Evolutionary conservation across 2,888 invertebrate genomes (phyloP).

Genomic region (Xanthia togata): DNA sequence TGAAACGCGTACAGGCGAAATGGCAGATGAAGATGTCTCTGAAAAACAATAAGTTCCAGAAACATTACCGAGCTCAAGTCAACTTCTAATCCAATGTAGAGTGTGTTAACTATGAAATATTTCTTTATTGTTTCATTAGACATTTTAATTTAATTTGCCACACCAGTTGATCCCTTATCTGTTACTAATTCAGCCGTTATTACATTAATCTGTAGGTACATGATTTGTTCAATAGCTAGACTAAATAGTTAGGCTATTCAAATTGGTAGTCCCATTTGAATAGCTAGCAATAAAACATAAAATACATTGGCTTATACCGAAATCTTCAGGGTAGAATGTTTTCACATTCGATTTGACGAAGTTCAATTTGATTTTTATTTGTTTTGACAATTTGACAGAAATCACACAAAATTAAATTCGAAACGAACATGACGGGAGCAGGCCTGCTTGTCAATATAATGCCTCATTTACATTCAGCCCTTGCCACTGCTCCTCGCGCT

Average conservation of each 20-base stretch:
- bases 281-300: background rate
- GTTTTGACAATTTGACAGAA: background rate
- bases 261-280: background rate
- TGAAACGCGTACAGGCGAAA: constrained; percentile 95
- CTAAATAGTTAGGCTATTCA: background rate
- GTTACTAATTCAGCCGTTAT: background rate
- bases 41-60: constrained; percentile 95
- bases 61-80: constrained; percentile 95
- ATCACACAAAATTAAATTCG: background rate
- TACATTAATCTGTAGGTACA: background rate
- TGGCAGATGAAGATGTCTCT: constrained; percentile 94
- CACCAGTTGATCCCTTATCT: constrained; percentile 4
- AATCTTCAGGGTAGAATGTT: background rate
- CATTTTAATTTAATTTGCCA: constrained; percentile 34
- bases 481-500: too few relatives aligned
- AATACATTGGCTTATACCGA: background rate
- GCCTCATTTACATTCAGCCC: too few relatives aligned
- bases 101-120: constrained; percentile 25
- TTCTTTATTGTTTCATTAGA: constrained; percentile 33
- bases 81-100: constrained; percentile 90
- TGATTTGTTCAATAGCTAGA: background rate
- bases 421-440: background rate
- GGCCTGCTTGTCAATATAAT: too few relatives aligned
- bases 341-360: background rate
- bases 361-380: constrained; percentile 2